These are phyloP conservation scores for Tetramorium parvispinum DNA, from an alignment of 1,140 invertebrate species.

Conservation along the genomic window DNA sequence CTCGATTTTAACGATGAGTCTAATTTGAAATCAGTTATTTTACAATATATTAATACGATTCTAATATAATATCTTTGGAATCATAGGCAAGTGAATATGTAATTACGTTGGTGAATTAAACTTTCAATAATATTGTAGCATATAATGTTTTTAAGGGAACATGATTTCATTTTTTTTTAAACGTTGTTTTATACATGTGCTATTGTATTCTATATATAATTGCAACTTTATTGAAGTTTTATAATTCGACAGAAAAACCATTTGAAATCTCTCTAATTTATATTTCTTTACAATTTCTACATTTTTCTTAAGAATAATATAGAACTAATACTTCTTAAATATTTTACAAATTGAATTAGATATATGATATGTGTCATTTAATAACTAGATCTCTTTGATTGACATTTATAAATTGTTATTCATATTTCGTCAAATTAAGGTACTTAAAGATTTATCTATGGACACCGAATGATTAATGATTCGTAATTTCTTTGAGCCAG, in stretches of 20 bases:
- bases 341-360: constrained; percentile 12
- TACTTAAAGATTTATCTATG: neutral
- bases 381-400: neutral
- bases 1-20: neutral
- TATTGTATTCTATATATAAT: neutral
- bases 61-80: neutral
- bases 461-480: neutral
- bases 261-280: neutral
- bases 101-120: neutral
- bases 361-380: neutral
- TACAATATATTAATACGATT: neutral
- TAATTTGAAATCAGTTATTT: neutral
- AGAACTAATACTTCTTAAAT: neutral
- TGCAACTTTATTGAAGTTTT: neutral
- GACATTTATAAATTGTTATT: neutral
- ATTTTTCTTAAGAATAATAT: neutral
- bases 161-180: neutral
- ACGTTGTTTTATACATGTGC: neutral
- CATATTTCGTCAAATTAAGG: neutral
- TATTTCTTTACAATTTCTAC: neutral
- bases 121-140: neutral
- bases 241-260: neutral
- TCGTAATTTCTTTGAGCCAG: neutral
- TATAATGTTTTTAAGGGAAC: neutral
- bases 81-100: neutral